phyloP scores from a whole-genome alignment of 2,888 invertebrate species.

The Drosophila melanosoma region DNA sequence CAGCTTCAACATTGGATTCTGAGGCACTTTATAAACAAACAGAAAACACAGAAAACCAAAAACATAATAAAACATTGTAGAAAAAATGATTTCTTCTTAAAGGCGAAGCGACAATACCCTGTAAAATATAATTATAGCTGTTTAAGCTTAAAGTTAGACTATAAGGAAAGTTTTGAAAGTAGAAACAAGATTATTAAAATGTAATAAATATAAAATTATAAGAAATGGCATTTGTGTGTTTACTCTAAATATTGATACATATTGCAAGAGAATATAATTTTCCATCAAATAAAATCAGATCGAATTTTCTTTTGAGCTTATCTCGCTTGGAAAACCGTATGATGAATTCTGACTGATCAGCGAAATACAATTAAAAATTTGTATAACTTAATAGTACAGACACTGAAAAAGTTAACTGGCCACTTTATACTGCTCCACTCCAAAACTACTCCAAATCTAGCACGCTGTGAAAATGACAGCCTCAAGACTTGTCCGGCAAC shows the following conservation, averaged over 20 bases:
- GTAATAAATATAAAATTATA: neutral
- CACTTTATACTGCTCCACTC: neutral
- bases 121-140: neutral
- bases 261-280: neutral
- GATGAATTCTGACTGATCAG: neutral
- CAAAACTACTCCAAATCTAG: neutral
- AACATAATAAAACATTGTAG: constrained; percentile 13
- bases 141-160: neutral
- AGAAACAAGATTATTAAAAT: neutral
- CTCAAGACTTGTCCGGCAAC: constrained; percentile 35
- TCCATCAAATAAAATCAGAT: neutral
- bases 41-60: constrained; percentile 16
- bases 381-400: neutral
- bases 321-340: no score
- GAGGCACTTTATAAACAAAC: constrained; percentile 35
- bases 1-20: constrained; percentile 53
- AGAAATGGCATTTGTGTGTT: neutral
- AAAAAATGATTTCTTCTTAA: neutral
- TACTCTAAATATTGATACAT: neutral
- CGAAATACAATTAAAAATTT: neutral
- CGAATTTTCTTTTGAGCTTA: neutral
- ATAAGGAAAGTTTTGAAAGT: neutral
- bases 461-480: constrained; percentile 5
- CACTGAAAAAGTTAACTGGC: constrained; percentile 3
- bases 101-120: neutral